phyloP scores from a whole-genome alignment of 92 coral and sea anemone genomes.

The Micromussa lordhowensis region DNA sequence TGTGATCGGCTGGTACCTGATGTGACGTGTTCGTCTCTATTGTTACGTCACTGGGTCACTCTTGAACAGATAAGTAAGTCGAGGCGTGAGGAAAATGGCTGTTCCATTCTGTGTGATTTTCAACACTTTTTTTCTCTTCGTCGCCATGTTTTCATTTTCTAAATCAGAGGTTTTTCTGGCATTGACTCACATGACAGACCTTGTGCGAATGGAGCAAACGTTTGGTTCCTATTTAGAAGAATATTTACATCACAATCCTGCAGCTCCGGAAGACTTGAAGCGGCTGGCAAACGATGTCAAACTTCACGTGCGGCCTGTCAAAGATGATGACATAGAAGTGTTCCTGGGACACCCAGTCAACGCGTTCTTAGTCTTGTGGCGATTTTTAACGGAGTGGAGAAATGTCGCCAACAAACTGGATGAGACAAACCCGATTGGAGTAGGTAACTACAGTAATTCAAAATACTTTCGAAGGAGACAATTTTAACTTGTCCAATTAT shows the following conservation, averaged over 20 bases:
- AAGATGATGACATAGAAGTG: constrained; percentile 62
- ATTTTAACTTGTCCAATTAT: no score
- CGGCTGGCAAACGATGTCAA: constrained; percentile 46
- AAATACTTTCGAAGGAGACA: not conserved
- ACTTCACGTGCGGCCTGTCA: constrained; percentile 14
- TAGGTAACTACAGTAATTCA: constrained; percentile 36
- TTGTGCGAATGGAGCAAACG: constrained; percentile 49
- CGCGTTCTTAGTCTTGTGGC: constrained; percentile 76
- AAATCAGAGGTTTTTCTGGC: constrained; percentile 60
- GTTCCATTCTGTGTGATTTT: not conserved
- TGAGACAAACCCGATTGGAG: constrained; percentile 50
- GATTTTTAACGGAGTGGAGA: constrained; percentile 80
- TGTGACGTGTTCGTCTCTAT: not conserved
- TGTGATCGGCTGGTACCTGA: constrained; percentile 23
- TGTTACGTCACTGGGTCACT: constrained; percentile 3
- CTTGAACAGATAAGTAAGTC: not conserved
- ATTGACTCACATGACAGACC: constrained; percentile 68
- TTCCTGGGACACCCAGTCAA: constrained; percentile 97
- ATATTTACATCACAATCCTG: constrained; percentile 32
- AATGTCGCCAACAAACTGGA: constrained; percentile 64
- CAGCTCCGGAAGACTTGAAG: constrained; percentile 24
- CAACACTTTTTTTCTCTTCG: not conserved
- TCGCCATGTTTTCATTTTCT: constrained; percentile 7
- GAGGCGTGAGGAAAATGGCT: not conserved
- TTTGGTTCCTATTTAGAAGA: constrained; percentile 31